These are phyloP conservation scores for Drosophila seguyi DNA, from an alignment of 1,140 invertebrate species.

Conservation along the genomic window DNA sequence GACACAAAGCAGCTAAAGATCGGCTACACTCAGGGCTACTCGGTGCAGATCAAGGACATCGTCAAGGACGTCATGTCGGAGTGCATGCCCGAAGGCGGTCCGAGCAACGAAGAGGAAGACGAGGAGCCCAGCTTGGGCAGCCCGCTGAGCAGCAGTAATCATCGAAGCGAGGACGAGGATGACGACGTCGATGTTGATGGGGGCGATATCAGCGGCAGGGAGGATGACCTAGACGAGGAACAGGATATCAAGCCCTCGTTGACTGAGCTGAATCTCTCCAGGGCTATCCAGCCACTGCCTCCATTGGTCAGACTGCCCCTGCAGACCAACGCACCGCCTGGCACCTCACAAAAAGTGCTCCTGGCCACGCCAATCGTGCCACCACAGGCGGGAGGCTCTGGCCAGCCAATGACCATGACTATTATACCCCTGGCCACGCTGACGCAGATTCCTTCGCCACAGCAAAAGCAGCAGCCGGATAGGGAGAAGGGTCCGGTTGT, in stretches of 20 bases:
- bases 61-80: constrained; percentile 73
- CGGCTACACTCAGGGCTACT: constrained; percentile 72
- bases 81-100: constrained; percentile 35
- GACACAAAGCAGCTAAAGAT: constrained; percentile 73
- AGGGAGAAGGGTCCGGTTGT: constrained; percentile 41
- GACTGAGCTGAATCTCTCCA: constrained; percentile 45
- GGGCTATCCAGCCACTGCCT: constrained; percentile 39
- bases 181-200: constrained; percentile 70
- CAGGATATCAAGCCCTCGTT: constrained; percentile 61
- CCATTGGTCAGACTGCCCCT: constrained; percentile 61
- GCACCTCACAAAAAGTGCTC: constrained; percentile 75
- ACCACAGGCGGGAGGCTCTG: constrained; percentile 35
- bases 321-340: constrained; percentile 50
- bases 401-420: constrained; percentile 76
- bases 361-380: constrained; percentile 77
- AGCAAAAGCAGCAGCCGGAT: constrained; percentile 5
- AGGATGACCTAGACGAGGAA: constrained; percentile 44
- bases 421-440: constrained; percentile 78
- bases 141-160: constrained; percentile 55
- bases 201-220: constrained; percentile 43
- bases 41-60: constrained; percentile 81
- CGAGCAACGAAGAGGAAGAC: constrained; percentile 25
- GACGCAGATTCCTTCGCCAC: constrained; percentile 33
- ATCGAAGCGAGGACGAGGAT: constrained; percentile 45
- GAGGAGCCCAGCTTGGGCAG: constrained; percentile 50